phyloP scores from a whole-genome alignment of 2,888 invertebrate genomes.

The Sympetrum striolatum region DNA sequence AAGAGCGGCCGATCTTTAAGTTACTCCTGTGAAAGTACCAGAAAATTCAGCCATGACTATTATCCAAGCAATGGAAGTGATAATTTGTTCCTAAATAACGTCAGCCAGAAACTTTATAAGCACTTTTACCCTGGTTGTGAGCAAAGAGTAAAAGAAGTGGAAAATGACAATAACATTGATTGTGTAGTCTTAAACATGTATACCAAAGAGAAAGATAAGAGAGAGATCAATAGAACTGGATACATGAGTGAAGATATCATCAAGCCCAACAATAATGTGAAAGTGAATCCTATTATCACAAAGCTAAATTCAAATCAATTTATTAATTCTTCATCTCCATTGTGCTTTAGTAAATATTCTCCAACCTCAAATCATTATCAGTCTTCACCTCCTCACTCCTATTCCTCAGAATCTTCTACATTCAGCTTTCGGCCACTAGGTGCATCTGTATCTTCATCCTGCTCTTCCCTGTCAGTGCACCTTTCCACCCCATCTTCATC shows the following conservation, averaged over 20 bases:
- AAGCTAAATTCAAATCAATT: neutral
- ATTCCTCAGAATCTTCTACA: neutral
- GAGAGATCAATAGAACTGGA: neutral
- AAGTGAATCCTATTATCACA: neutral
- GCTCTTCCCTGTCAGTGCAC: neutral
- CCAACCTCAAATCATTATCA: neutral
- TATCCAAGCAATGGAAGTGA: neutral
- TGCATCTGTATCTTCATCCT: conserved; percentile 2
- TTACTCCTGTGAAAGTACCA: neutral
- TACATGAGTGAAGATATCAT: neutral
- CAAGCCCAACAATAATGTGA: neutral
- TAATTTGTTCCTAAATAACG: conserved; percentile 1
- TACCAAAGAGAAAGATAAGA: neutral
- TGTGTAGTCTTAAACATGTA: neutral
- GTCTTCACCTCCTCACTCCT: neutral
- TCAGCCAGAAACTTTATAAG: neutral
- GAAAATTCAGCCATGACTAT: neutral
- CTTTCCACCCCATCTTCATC: neutral
- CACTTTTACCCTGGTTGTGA: neutral
- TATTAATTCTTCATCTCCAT: neutral
- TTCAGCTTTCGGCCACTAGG: neutral
- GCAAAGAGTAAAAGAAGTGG: neutral
- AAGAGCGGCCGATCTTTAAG: conserved; percentile 1
- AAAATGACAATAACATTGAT: neutral
- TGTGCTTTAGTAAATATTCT: neutral